Base-by-base conservation (phyloP, 2,888 invertebrate genomes). In the Gordius sp. region DNA sequence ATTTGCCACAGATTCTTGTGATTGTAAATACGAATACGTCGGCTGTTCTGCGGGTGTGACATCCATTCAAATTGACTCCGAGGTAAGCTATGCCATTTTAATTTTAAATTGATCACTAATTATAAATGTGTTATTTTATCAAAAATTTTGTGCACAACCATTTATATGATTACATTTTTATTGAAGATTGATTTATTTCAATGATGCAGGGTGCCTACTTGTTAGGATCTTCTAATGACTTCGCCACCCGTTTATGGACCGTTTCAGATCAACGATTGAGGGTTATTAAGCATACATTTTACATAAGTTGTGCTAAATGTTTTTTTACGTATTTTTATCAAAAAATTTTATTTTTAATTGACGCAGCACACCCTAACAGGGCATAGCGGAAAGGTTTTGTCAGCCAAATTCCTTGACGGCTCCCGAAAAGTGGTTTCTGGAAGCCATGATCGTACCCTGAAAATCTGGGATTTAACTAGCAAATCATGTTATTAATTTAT, bases 391-490 rank as follows among this genome's bases (percentile, higher is more conserved):
- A 93, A 93, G 75, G 97, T 97, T 62, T 79, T 87, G 77, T 83
- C 89, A 23, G 93, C 91, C 33, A 84, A 84, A 72, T 89, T 89
- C 72, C 78, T 91, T 63, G 81, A 85, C 58, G 85, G 86, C 64
- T 79, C 81, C 18, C 78, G 79, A 60, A 85, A 84, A 75, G 85
- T 91, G 59, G 87, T 91, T 59, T 86, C 89, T 33, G 97, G 97
- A 61, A 89, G 91, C 71, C 82, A 89, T 73, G 97, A 97, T 73
- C 77, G 93, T 62, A 93, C 93, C 28, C 74, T 99, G 59, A 97
- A 93, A 76, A 79, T 93, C 66, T 99, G 93, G 93, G 97, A 99
- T 73, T 77, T 93, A 54, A 77, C 82, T 64, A 83, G 82, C 73
- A 78, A 81, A 70, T 79, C 82, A 59, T 86, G 86, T 79, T 70